These are phyloP conservation scores for Rotaria magnacalcarata DNA, from an alignment of 2,888 invertebrate species.

Conservation along the genomic window DNA sequence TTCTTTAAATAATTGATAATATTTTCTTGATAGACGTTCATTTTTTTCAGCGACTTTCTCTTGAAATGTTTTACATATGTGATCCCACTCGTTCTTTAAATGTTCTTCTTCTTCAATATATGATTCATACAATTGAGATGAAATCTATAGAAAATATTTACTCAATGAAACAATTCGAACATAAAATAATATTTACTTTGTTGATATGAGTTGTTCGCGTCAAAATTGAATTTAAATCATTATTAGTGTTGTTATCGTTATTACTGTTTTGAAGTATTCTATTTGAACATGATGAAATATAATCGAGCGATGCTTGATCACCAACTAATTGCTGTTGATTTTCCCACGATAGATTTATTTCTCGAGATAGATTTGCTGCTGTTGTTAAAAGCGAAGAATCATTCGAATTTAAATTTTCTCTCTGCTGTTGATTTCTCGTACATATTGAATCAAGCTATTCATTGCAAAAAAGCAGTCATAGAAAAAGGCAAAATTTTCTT, in stretches of 20 bases:
- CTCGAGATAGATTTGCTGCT: background rate
- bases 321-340: slow-evolving; percentile 35
- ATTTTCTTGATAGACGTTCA: slow-evolving; percentile 31
- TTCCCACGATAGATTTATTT: slow-evolving; percentile 20
- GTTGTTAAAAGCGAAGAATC: background rate
- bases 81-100: background rate
- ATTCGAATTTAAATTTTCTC: background rate
- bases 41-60: slow-evolving; percentile 5
- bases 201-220: background rate
- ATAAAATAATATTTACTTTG: background rate
- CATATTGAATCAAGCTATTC: background rate
- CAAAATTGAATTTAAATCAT: slow-evolving; percentile 12
- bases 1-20: slow-evolving; percentile 32
- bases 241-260: background rate
- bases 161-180: too few species aligned
- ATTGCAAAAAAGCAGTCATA: background rate
- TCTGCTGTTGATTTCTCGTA: slow-evolving; percentile 7
- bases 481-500: too few species aligned
- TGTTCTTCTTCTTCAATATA: slow-evolving; percentile 24
- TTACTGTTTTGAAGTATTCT: background rate
- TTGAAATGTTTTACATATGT: background rate
- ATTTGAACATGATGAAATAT: background rate
- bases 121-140: background rate
- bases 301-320: slow-evolving; percentile 9
- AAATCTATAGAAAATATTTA: background rate